phyloP scores from a whole-genome alignment of 2,888 invertebrate genomes.

The Stenoptilia bipunctidactyla region DNA sequence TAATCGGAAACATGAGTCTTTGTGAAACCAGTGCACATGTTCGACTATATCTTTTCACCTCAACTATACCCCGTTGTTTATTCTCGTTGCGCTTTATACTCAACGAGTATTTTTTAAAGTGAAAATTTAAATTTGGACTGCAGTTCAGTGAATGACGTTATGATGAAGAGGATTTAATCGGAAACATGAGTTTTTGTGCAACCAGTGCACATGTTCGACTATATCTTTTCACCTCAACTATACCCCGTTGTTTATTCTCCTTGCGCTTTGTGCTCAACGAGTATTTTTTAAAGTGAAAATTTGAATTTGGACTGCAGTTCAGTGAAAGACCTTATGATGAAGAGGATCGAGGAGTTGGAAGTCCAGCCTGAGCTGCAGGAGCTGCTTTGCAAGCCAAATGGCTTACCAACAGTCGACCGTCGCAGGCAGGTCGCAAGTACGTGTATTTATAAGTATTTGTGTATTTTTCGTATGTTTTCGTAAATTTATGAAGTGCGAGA shows the following conservation, averaged over 20 bases:
- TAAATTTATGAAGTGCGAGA: conserved; percentile 21
- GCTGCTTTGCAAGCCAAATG: conserved; percentile 45
- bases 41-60: too few relatives aligned
- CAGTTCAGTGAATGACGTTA: conserved; percentile 24
- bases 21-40: too few relatives aligned
- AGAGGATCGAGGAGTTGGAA: conserved; percentile 26
- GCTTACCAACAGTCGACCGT: conserved; percentile 29
- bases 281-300: conserved; percentile 12
- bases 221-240: background rate
- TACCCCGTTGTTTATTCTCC: background rate
- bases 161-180: conserved; percentile 20
- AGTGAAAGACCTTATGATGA: conserved; percentile 27
- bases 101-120: conserved; percentile 12
- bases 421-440: conserved; percentile 46
- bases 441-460: conserved; percentile 18
- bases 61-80: background rate
- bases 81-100: conserved; percentile 7
- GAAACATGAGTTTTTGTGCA: background rate
- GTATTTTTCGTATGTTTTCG: conserved; percentile 17
- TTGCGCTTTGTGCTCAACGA: conserved; percentile 10
- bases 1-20: background rate
- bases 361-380: conserved; percentile 53
- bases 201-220: too few relatives aligned
- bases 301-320: conserved; percentile 8
- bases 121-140: conserved; percentile 6